These are phyloP conservation scores for Physella acuta DNA, from an alignment of 1,140 invertebrate species.

Conservation along the genomic window DNA sequence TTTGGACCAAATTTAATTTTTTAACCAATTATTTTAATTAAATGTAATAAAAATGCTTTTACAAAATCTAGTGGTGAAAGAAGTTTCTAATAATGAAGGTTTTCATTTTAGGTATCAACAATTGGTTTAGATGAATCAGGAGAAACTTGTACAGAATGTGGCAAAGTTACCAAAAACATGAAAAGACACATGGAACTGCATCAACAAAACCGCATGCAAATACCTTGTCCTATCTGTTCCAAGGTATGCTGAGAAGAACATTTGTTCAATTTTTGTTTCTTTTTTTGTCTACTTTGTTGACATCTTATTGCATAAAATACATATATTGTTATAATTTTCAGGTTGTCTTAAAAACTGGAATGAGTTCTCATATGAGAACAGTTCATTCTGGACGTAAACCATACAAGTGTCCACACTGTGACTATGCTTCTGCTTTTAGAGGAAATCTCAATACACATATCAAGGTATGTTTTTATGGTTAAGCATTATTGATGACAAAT, in stretches of 20 bases:
- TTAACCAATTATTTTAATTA: no score
- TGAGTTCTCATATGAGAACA: constrained; percentile 56
- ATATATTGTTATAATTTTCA: constrained; percentile 2
- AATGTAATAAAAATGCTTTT: no score
- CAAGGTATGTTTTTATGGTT: constrained; percentile 38
- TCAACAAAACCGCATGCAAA: constrained; percentile 56
- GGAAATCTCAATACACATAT: constrained; percentile 58
- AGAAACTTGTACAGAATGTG: constrained; percentile 52
- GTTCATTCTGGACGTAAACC: constrained; percentile 54
- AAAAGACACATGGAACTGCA: constrained; percentile 56
- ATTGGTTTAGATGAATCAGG: constrained; percentile 48
- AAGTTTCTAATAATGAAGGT: background rate
- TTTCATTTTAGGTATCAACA: constrained; percentile 37
- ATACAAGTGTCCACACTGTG: constrained; percentile 56
- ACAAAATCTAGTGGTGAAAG: background rate
- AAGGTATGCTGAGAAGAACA: constrained; percentile 36
- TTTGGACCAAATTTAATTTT: no score
- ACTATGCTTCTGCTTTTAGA: constrained; percentile 54
- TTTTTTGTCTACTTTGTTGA: no score
- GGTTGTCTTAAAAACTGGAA: constrained; percentile 55
- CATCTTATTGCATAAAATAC: no score
- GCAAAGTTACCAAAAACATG: constrained; percentile 54
- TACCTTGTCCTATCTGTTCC: constrained; percentile 56
- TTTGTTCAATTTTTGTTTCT: no score
- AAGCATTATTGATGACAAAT: no score